Conservation (phyloP, 2,797 vertebrate genomes). For the Sorex maritimensis region DNA sequence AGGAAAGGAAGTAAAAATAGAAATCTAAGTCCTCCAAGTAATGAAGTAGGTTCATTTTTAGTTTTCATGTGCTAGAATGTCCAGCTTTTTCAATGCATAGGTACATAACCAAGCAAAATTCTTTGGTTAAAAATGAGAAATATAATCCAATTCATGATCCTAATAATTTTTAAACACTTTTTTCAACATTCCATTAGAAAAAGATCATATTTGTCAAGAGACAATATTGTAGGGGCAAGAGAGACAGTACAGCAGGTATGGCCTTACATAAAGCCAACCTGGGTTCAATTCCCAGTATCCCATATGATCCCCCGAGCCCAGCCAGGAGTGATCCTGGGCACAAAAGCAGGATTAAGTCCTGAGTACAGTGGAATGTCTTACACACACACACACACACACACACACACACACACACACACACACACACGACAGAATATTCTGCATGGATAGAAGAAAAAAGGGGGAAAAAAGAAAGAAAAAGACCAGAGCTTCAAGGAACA, state of each 20-base stretch:
- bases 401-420: too few species aligned
- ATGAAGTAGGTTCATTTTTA: slow-evolving; percentile 46
- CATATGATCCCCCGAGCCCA: too few species aligned
- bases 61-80: neutral
- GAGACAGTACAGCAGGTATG: too few species aligned
- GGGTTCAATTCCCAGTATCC: too few species aligned
- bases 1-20: slow-evolving; percentile 69
- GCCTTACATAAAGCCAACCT: neutral
- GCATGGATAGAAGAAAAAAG: too few species aligned
- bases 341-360: too few species aligned
- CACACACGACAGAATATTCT: too few species aligned
- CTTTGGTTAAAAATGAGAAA: slow-evolving; percentile 9
- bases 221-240: neutral
- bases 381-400: too few species aligned
- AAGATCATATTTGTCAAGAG: slow-evolving; percentile 40
- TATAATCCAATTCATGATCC: slow-evolving; percentile 38
- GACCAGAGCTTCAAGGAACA: slow-evolving; percentile 18
- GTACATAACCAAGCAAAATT: slow-evolving; percentile 14
- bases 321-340: too few species aligned
- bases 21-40: slow-evolving; percentile 36
- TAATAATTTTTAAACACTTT: slow-evolving; percentile 41
- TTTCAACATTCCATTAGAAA: slow-evolving; percentile 30
- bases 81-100: neutral
- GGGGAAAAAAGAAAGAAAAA: slow-evolving; percentile 13
- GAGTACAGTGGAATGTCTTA: too few species aligned